These are phyloP conservation scores for Tetramorium parvispinum DNA, from an alignment of 1,140 invertebrate species.

Conservation along the genomic window DNA sequence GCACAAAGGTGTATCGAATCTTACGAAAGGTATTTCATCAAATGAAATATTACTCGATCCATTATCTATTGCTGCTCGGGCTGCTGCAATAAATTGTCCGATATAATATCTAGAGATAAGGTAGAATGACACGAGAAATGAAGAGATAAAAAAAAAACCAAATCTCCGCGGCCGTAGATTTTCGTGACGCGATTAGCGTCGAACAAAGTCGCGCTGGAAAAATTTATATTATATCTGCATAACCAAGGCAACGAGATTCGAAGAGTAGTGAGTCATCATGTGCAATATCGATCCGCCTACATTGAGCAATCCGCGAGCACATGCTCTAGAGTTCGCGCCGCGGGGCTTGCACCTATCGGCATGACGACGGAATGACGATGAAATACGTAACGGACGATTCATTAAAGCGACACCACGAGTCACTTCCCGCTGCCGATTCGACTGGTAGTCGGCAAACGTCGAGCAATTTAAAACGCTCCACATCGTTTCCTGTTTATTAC, in stretches of 20 bases:
- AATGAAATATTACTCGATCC: not conserved
- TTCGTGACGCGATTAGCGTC: slow-evolving; percentile 5
- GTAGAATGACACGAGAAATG: not conserved
- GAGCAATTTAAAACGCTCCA: slow-evolving; percentile 67
- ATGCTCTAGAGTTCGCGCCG: slow-evolving; percentile 14
- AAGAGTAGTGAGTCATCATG: slow-evolving; percentile 29
- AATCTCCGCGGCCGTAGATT: not conserved
- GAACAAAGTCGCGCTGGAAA: not conserved
- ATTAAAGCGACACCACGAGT: slow-evolving; percentile 45
- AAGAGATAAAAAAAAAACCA: not conserved
- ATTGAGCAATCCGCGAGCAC: slow-evolving; percentile 39
- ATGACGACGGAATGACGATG: not conserved
- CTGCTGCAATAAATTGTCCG: not conserved
- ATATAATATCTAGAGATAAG: not conserved
- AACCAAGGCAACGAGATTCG: slow-evolving; percentile 44
- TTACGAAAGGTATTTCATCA: not conserved
- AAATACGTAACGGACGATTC: slow-evolving; percentile 51
- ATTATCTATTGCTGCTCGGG: not conserved
- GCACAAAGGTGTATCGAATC: not conserved
- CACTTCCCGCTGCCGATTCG: slow-evolving; percentile 62
- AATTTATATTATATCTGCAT: slow-evolving; percentile 12
- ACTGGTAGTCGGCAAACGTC: slow-evolving; percentile 52
- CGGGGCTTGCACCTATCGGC: slow-evolving; percentile 19
- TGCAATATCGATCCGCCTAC: slow-evolving; percentile 57
- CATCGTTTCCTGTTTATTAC: slow-evolving; percentile 69